Percentiles rank a stretch among this genome's conserved stretches.
Evolutionary conservation across 1,140 invertebrate genomes (phyloP).

Genomic region (Homalodisca vitripennis): DNA sequence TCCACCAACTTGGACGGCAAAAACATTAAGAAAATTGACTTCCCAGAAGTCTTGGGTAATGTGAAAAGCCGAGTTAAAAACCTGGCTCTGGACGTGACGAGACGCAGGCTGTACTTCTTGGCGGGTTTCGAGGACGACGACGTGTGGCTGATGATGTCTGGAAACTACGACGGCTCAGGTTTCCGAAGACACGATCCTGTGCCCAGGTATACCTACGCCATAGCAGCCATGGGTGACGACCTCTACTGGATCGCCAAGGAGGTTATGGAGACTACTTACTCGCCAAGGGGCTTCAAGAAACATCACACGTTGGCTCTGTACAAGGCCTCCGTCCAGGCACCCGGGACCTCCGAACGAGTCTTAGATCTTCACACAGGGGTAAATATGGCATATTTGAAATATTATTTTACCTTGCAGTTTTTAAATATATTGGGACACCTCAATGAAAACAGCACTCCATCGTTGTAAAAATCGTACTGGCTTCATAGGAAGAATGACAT

Average conservation of each 20-base stretch:
- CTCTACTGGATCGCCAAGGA: background rate
- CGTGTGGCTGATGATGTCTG: background rate
- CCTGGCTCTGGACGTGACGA: background rate
- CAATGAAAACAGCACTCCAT: too few relatives aligned
- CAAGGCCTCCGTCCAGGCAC: background rate
- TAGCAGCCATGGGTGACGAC: background rate
- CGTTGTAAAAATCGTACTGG: too few relatives aligned
- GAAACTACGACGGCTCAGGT: background rate
- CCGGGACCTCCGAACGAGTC: background rate
- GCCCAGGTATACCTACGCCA: background rate
- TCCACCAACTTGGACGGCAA: background rate
- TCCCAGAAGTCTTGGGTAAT: background rate
- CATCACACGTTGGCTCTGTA: background rate
- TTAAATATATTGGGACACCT: too few relatives aligned
- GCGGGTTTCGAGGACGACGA: slow-evolving; percentile 14
- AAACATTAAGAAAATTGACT: background rate
- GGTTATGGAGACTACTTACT: background rate
- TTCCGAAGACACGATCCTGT: background rate
- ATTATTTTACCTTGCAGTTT: too few relatives aligned
- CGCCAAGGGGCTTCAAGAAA: background rate
- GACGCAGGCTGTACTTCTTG: background rate
- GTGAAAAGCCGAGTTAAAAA: background rate
- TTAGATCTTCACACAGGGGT: background rate
- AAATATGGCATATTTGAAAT: too few relatives aligned
- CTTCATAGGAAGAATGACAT: too few relatives aligned